Evolutionary conservation across 2,113 vertebrate genomes (phyloP).

Genomic region (Butorides virescens): DNA sequence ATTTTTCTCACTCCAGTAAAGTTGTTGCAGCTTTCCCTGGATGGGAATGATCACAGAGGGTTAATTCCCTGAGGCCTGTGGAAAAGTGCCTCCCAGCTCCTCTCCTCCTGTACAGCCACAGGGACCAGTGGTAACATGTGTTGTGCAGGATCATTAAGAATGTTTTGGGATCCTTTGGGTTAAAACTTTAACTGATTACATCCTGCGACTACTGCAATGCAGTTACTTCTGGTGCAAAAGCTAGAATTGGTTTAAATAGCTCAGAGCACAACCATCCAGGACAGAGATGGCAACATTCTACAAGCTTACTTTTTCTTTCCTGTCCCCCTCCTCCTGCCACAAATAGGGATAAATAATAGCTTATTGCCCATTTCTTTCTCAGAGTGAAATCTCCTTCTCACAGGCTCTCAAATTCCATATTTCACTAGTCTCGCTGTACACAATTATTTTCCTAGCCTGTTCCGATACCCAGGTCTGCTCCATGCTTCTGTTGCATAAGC

Average conservation of each 20-base stretch:
- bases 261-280: neutral
- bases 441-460: accelerated
- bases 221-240: constrained; percentile 43
- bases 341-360: neutral
- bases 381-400: neutral
- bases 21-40: neutral
- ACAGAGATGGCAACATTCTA: neutral
- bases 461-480: neutral
- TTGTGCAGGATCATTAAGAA: neutral
- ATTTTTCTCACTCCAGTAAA: neutral
- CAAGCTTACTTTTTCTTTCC: neutral
- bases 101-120: neutral
- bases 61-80: neutral
- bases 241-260: constrained; percentile 11
- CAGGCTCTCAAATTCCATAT: neutral
- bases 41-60: neutral
- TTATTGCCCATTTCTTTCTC: neutral
- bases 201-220: constrained; percentile 41
- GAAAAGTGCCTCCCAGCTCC: neutral
- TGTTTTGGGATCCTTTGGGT: neutral
- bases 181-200: constrained; percentile 43
- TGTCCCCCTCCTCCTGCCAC: neutral
- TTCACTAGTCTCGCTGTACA: neutral
- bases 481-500: neutral
- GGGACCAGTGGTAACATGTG: accelerated